Evolutionary conservation across 2,113 vertebrate species (phyloP), one percentile per base, ranked within the genome.

Genomic region (Anhinga rufa): DNA sequence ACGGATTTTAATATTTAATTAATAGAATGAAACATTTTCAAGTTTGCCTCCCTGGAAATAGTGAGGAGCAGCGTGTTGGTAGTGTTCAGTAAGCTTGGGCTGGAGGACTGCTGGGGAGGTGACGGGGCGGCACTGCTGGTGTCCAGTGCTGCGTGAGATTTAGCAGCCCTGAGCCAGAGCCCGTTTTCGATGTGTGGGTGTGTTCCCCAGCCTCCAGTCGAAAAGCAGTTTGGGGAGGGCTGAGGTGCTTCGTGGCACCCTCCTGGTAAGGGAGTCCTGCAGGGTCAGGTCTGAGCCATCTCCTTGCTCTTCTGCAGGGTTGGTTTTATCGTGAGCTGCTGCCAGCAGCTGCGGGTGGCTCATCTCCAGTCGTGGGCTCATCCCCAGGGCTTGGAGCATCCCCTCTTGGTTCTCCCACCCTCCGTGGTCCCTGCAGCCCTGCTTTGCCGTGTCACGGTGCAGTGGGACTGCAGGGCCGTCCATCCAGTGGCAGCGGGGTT

Each of bases 131-230:
- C 62, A 7, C 60, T 7, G 51, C 40, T 34, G 28, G 10, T 55
- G 52, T 15, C n/a, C n/a, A n/a, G n/a, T n/a, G n/a, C n/a, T n/a
- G n/a, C n/a, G n/a, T n/a, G 60, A 14, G 36, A 4, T 24, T 21
- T 34, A 8, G 24, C 14, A 3, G 32, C 52, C 34, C 14, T 4
- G 26, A 16, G 19, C 7, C 3, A 4, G 48, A 57, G 16, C 52
- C 19, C 0, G 3, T 9, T 60, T 22, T 25, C 3, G 2, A 6
- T 22, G 44, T 2, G 1, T 12, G 54, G 24, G 13, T 10, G 12
- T 21, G n/a, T 70, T 78, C 62, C 62, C 26, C 36, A 40, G 26
- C 10, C 18, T 38, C 26, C 44, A 15, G 25, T 9, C 3, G 0
- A 17, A 68, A 49, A 72, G 7, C 19, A 2, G 9, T 69, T 5